These are phyloP conservation scores for Ectemnius continuus DNA, from an alignment of 2,888 invertebrate genomes.

Conservation along the genomic window DNA sequence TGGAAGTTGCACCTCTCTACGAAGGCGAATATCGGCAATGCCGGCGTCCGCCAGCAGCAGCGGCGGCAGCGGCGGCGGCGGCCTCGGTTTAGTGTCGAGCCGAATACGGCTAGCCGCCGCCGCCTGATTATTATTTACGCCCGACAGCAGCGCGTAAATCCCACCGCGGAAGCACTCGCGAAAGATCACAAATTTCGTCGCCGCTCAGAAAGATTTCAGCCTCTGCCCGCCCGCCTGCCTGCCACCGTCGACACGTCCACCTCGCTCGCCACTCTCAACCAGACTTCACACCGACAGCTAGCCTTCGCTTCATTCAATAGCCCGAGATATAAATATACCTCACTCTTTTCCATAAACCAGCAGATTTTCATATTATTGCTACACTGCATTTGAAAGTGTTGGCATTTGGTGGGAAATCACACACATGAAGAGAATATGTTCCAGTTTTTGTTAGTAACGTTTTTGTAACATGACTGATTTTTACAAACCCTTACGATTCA, in stretches of 20 bases:
- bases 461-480: too few species aligned
- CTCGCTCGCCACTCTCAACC: too few species aligned
- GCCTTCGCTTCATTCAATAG: too few species aligned
- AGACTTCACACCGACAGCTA: too few species aligned
- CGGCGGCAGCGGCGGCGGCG: slow-evolving; percentile 19
- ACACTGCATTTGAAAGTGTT: too few species aligned
- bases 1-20: slow-evolving; percentile 8
- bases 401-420: too few species aligned
- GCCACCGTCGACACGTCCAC: not conserved
- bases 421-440: too few species aligned
- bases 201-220: slow-evolving; percentile 4
- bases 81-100: slow-evolving; percentile 38
- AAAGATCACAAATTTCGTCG: slow-evolving; percentile 41
- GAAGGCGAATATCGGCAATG: slow-evolving; percentile 42
- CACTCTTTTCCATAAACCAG: too few species aligned
- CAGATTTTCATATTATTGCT: too few species aligned
- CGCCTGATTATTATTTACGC: slow-evolving; percentile 68
- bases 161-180: slow-evolving; percentile 35
- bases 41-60: slow-evolving; percentile 8
- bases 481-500: too few species aligned
- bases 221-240: not conserved
- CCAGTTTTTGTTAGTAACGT: too few species aligned
- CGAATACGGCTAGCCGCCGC: slow-evolving; percentile 31
- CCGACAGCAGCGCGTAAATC: slow-evolving; percentile 64
- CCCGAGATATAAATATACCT: too few species aligned